Conservation (phyloP, 2,797 vertebrate species). For the Galagoides demidoff region DNA sequence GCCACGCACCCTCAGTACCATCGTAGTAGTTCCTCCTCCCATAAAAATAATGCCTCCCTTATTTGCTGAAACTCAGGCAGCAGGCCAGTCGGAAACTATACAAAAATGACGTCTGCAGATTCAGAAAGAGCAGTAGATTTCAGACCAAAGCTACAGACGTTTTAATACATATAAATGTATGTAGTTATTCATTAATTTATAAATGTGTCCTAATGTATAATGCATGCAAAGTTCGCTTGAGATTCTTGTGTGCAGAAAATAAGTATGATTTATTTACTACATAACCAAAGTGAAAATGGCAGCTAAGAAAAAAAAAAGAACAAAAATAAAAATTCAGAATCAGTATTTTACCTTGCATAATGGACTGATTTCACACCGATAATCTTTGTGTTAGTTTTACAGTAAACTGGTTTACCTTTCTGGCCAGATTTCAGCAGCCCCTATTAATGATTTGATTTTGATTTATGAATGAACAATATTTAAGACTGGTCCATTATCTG, state of each 20-base stretch:
- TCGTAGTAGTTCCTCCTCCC: constrained; percentile 81
- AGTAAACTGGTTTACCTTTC: constrained; percentile 64
- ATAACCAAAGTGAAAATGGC: constrained; percentile 81
- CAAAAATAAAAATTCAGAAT: constrained; percentile 66
- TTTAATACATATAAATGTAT: constrained; percentile 86
- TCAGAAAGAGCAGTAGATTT: constrained; percentile 85
- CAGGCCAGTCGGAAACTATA: constrained; percentile 87
- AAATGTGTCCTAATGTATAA: constrained; percentile 86
- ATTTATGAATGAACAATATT: constrained; percentile 85
- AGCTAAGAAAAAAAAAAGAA: constrained; percentile 71
- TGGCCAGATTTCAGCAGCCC: constrained; percentile 69
- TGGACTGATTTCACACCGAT: constrained; percentile 77
- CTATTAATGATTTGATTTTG: constrained; percentile 78
- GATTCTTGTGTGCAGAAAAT: constrained; percentile 80
- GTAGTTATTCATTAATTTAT: constrained; percentile 86
- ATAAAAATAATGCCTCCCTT: constrained; percentile 87
- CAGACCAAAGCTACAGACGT: constrained; percentile 85
- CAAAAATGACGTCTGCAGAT: constrained; percentile 83
- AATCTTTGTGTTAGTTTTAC: constrained; percentile 67
- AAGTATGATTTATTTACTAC: constrained; percentile 70
- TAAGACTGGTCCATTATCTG: constrained; percentile 92
- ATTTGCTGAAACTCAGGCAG: constrained; percentile 87
- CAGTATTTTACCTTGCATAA: constrained; percentile 76
- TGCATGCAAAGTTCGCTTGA: constrained; percentile 87
- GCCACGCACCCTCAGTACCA: constrained; percentile 83